These are phyloP conservation scores for Seira ritae DNA, from an alignment of 2,888 invertebrate genomes.

Conservation along the genomic window DNA sequence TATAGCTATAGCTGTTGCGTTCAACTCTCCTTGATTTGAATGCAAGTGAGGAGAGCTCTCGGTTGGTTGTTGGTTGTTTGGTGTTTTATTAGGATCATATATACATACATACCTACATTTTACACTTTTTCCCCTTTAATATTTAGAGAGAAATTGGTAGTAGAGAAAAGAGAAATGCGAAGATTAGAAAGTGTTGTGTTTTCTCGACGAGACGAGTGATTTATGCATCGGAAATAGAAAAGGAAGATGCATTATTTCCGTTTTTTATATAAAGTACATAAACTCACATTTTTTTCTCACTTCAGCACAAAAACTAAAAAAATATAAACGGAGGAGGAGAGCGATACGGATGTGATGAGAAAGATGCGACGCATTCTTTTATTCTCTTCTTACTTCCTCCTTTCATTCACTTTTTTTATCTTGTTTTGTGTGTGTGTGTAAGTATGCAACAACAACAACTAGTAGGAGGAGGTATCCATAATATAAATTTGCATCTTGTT, in stretches of 20 bases:
- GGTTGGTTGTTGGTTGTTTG: not conserved
- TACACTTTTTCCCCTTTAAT: constrained; percentile 1
- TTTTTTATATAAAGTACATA: constrained; percentile 18
- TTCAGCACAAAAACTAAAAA: too few relatives aligned
- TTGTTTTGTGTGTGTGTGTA: not conserved
- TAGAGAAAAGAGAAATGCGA: constrained; percentile 32
- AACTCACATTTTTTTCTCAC: not conserved
- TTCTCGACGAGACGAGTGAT: constrained; percentile 61
- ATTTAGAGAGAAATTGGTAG: not conserved
- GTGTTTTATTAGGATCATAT: too few relatives aligned
- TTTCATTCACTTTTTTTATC: not conserved
- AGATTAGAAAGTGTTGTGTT: constrained; percentile 65
- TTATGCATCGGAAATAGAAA: constrained; percentile 72
- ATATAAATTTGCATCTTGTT: constrained; percentile 64
- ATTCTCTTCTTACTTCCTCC: constrained; percentile 43
- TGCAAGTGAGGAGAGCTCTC: not conserved
- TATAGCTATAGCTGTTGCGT: not conserved
- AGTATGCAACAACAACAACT: too few relatives aligned
- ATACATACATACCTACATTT: not conserved
- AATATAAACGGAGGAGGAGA: not conserved
- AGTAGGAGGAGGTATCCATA: constrained; percentile 28
- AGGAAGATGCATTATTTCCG: constrained; percentile 65
- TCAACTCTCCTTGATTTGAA: not conserved
- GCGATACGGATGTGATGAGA: too few relatives aligned
- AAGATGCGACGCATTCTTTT: constrained; percentile 15